phyloP scores from a whole-genome alignment of 2,797 vertebrate species.

The Nannoperca obscura region DNA sequence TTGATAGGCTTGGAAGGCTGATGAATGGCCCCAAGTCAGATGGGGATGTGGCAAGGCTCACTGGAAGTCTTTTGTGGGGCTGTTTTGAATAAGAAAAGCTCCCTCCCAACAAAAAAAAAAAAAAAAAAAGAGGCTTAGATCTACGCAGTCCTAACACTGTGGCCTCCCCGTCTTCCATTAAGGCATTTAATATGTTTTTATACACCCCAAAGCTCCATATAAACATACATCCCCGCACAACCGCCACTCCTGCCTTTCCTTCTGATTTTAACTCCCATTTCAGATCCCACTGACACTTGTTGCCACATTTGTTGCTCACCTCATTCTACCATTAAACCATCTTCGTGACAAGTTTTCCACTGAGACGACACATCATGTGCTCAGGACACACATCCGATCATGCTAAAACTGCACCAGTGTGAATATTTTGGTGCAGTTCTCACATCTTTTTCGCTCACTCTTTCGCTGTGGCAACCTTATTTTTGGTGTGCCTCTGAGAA shows the following conservation, averaged over 20 bases:
- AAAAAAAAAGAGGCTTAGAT: slow-evolving; percentile 94
- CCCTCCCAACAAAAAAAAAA: slow-evolving; percentile 90
- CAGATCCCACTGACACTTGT: slow-evolving; percentile 83
- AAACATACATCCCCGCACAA: slow-evolving; percentile 72
- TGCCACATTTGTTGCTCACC: slow-evolving; percentile 52
- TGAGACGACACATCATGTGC: not conserved
- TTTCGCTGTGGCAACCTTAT: slow-evolving; percentile 81
- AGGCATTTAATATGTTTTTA: slow-evolving; percentile 95
- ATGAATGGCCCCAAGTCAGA: slow-evolving; percentile 99
- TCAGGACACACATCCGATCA: slow-evolving; percentile 25
- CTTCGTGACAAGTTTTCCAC: slow-evolving; percentile 36
- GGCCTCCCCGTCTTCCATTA: slow-evolving; percentile 96
- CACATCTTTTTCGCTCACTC: slow-evolving; percentile 58
- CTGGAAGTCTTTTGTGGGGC: slow-evolving; percentile 99
- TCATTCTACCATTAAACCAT: slow-evolving; percentile 16
- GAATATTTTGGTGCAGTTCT: slow-evolving; percentile 60
- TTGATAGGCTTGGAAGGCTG: slow-evolving; percentile 99
- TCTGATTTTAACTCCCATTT: slow-evolving; percentile 87
- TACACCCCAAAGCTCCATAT: slow-evolving; percentile 79
- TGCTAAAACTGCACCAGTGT: slow-evolving; percentile 44
- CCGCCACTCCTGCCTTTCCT: slow-evolving; percentile 56
- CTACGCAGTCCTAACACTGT: slow-evolving; percentile 97
- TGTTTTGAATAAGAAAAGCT: slow-evolving; percentile 99
- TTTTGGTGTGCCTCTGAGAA: slow-evolving; percentile 86
- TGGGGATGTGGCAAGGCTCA: slow-evolving; percentile 99